These are phyloP conservation scores for Crypturellus undulatus DNA, from an alignment of 2,113 vertebrate genomes.

Conservation along the genomic window DNA sequence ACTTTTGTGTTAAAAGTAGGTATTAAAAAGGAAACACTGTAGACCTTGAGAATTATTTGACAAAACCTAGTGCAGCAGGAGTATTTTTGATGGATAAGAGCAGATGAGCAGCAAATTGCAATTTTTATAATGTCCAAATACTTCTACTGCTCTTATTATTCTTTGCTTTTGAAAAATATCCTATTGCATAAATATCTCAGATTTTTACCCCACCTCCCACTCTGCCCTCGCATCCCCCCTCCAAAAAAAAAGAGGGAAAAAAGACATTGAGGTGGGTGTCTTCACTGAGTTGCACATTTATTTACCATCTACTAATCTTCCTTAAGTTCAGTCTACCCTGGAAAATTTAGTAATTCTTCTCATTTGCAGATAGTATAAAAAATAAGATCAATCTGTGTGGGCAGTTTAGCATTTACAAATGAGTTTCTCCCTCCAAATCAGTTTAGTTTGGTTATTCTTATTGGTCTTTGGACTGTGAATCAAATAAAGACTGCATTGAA, in stretches of 20 bases:
- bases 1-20: not conserved
- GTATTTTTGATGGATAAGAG: slow-evolving; percentile 9
- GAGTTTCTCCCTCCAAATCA: not conserved
- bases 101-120: slow-evolving; percentile 41
- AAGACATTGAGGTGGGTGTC: not conserved
- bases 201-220: too few species aligned
- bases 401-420: not conserved
- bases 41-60: not conserved
- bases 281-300: not conserved
- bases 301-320: not conserved
- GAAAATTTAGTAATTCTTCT: not conserved
- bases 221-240: too few species aligned
- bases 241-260: not conserved
- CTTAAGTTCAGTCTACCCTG: not conserved
- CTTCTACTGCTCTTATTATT: not conserved
- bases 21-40: not conserved
- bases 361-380: not conserved
- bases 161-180: not conserved
- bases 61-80: not conserved
- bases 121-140: not conserved
- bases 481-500: not conserved
- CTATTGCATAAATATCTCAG: not conserved
- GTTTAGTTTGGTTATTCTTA: not conserved
- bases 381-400: not conserved
- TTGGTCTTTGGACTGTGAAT: not conserved